Base-by-base conservation (phyloP, 2,888 invertebrate species). In the Magallana nippona region DNA sequence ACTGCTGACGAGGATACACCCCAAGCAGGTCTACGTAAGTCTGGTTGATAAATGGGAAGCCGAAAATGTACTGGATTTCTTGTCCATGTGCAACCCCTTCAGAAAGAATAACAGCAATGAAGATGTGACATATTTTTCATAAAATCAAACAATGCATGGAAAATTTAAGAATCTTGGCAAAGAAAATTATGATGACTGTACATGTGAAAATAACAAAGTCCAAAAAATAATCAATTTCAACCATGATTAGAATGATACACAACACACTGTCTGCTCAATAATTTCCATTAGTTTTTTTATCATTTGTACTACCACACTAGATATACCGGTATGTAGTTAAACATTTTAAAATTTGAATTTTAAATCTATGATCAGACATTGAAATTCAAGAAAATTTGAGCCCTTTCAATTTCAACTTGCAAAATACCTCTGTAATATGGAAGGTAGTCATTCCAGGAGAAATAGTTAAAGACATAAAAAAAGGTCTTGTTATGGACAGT, bases 61-160 rank as follows among this genome's bases (percentile, higher is more conserved):
- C 95, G 89, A 95, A 95, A 78, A 95, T 91, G 88, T 95, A 95
- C 88, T 95, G 95, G 44, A 95, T 90, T 83, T 95, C 95, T 85
- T 94, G 94, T 71, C 95, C 95, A 90, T 95, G 95, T 3, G 92
- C 90, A n/a, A 93, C 89, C 80, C 94, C 94, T 94, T 88, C 1
- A 19, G 22, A 19, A 62, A n/a, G 3, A n/a, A 62, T 8, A 44
- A 44, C 8, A 44, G 44, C 44, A 3, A 44, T 44, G 44, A 44
- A 32, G 11, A 19, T 19, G 11, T 62, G 1, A 62, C 17, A 60
- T 8, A 8, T 44, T 44, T 44, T 44, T 27, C 27, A 27, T 27
- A 27, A 27, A 60, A 60, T 1, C 60, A n/a, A 13, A 58, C 17
- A 81, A 27, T 27, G 27, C 27, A 27, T 27, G 1, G 27, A 27